Evolutionary conservation across 2,113 vertebrate genomes (phyloP).

Genomic region (Synchiropus splendidus): DNA sequence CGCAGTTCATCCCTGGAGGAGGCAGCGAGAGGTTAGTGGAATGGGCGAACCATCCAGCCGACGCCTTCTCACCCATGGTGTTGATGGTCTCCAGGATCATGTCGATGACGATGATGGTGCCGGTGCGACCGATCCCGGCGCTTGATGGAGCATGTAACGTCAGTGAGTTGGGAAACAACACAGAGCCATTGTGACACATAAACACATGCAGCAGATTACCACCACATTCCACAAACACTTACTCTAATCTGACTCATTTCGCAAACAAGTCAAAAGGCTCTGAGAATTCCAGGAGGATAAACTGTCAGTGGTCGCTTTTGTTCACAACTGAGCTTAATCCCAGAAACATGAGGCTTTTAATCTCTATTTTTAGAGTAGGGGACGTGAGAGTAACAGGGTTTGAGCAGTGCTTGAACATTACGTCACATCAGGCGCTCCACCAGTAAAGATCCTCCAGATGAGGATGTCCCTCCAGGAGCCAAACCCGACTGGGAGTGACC

Average conservation of each 20-base stretch:
- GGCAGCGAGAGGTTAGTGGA: not conserved
- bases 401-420: too few species aligned
- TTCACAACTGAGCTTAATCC: conserved; percentile 36
- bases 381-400: too few species aligned
- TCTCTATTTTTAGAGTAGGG: too few species aligned
- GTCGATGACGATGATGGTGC: conserved; percentile 91
- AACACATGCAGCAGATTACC: not conserved
- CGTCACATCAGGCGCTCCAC: too few species aligned
- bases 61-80: conserved; percentile 82
- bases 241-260: too few species aligned
- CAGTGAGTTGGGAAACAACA: not conserved
- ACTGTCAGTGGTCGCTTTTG: conserved; percentile 23
- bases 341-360: conserved; percentile 22
- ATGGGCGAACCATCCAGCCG: not conserved
- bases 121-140: conserved; percentile 92
- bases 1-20: conserved; percentile 80
- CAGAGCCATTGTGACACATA: conserved; percentile 7
- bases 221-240: not conserved
- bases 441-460: too few species aligned
- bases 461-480: too few species aligned
- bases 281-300: conserved; percentile 48
- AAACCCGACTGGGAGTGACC: too few species aligned
- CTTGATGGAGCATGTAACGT: conserved; percentile 61
- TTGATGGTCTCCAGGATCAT: conserved; percentile 86
- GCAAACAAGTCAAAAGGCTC: too few species aligned